Conservation (phyloP, 2,113 vertebrate species). For the Chrysemys picta region DNA sequence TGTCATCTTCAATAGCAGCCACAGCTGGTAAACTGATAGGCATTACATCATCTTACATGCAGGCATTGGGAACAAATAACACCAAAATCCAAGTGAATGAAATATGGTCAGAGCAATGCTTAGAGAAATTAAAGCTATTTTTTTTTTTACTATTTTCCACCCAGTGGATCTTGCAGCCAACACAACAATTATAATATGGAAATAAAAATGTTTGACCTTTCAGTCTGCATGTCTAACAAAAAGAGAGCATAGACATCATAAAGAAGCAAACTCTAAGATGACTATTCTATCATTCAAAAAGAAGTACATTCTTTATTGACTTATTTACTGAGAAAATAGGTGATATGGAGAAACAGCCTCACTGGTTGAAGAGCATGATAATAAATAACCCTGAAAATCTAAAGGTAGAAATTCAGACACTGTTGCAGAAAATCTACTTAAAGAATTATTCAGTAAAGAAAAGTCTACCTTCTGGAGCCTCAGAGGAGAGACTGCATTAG, state of each 20-base stretch:
- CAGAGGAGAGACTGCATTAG: neutral
- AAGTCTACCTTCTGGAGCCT: neutral
- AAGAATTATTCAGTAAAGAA: constrained; percentile 21
- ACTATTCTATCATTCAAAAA: neutral
- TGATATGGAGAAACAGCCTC: neutral
- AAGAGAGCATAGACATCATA: neutral
- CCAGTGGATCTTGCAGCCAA: neutral
- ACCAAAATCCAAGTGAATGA: neutral
- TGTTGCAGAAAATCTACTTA: constrained; percentile 14
- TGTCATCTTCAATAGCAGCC: accelerated
- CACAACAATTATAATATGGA: neutral
- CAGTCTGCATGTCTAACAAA: neutral
- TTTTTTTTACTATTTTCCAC: neutral
- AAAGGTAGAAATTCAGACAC: constrained; percentile 9
- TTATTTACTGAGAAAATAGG: neutral
- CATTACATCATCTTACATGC: neutral
- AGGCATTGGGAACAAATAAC: neutral
- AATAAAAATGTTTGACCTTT: neutral
- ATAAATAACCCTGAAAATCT: constrained; percentile 7
- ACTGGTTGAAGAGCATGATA: neutral
- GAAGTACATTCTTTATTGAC: neutral
- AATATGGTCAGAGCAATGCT: neutral
- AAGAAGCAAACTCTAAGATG: neutral
- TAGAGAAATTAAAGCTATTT: neutral
- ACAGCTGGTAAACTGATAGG: neutral